Conservation (phyloP, 2,113 vertebrate species). For the Ptilonorhynchus violaceus region DNA sequence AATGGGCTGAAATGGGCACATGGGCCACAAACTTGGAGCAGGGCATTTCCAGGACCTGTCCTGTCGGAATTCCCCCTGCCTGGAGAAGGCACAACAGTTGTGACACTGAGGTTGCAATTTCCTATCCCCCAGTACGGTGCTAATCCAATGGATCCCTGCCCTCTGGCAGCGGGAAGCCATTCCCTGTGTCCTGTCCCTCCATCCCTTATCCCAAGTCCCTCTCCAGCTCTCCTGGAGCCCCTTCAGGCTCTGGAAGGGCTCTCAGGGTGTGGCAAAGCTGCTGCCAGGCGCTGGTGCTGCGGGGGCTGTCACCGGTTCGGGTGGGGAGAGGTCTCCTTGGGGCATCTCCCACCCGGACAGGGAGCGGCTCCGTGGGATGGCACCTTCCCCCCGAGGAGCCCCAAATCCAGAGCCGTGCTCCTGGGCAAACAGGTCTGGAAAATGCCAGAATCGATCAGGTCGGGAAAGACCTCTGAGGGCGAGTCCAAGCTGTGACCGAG, state of each 20-base stretch:
- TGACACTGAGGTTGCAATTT: not conserved
- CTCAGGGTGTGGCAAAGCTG: not conserved
- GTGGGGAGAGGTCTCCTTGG: not conserved
- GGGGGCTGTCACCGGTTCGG: accelerated
- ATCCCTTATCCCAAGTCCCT: too few relatives aligned
- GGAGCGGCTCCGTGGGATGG: accelerated
- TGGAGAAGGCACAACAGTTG: accelerated
- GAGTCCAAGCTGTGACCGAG: not conserved
- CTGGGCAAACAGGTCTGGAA: accelerated
- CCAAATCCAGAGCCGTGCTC: not conserved
- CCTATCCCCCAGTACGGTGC: accelerated
- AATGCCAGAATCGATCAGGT: accelerated
- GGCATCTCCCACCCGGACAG: accelerated
- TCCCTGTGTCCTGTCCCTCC: not conserved
- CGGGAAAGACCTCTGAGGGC: not conserved
- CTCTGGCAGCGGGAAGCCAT: not conserved
- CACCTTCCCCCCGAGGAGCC: not conserved
- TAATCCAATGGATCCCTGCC: not conserved
- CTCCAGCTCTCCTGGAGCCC: not conserved
- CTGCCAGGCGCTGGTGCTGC: not conserved
- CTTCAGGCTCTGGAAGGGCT: not conserved
- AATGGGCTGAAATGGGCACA: not conserved
- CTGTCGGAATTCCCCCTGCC: not conserved
- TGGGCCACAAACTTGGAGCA: too few relatives aligned
- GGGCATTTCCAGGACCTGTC: not conserved